Conservation (phyloP, 2,888 invertebrate species). For the Hydrotaea diabolus region DNA sequence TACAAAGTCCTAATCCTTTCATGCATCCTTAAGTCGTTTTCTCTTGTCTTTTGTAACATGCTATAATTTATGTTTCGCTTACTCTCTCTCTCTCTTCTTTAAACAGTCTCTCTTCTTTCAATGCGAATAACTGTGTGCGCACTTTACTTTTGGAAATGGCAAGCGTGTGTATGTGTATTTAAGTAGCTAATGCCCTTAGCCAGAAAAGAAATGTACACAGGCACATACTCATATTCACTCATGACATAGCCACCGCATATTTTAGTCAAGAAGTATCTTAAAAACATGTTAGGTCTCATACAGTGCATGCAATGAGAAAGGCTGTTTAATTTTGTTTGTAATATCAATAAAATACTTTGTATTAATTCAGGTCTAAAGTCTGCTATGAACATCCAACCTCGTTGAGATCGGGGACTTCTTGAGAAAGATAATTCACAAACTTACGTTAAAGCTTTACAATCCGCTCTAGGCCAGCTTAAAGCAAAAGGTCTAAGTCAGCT, state of each 20-base stretch:
- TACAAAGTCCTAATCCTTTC: slow-evolving; percentile 60
- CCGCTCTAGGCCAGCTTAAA: too few species aligned
- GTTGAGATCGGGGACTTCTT: too few species aligned
- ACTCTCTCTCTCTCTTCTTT: background rate
- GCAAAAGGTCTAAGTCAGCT: too few species aligned
- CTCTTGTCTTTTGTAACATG: slow-evolving; percentile 57
- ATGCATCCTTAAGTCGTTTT: slow-evolving; percentile 62
- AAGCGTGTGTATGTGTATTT: slow-evolving; percentile 42
- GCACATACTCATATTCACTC: background rate
- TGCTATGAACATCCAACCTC: too few species aligned
- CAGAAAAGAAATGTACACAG: slow-evolving; percentile 6
- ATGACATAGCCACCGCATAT: background rate
- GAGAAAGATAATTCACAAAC: too few species aligned
- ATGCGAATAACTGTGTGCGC: background rate
- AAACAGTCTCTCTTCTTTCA: background rate
- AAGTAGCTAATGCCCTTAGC: slow-evolving; percentile 64
- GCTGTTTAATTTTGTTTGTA: background rate
- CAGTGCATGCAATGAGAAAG: background rate
- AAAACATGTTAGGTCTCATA: slow-evolving; percentile 25
- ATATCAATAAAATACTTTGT: too few species aligned
- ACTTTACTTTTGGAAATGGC: too few species aligned
- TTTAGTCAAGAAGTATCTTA: background rate
- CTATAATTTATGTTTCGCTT: slow-evolving; percentile 57
- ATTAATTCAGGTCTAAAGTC: too few species aligned
- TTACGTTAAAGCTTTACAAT: too few species aligned